phyloP scores from a whole-genome alignment of 2,113 vertebrate species.

The Nannobrachium achirus region DNA sequence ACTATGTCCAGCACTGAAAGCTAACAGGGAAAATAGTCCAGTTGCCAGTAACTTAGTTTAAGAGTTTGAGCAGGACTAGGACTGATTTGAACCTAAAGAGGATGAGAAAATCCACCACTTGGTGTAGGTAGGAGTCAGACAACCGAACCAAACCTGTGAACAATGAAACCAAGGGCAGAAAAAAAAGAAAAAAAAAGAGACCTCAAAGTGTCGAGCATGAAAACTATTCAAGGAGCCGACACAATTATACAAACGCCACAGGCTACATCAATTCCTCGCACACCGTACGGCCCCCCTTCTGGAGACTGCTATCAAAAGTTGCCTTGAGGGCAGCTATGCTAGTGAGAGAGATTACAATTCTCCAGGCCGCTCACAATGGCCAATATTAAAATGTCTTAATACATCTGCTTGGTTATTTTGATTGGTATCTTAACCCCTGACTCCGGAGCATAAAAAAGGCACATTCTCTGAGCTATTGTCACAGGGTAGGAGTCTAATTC shows the following conservation, averaged over 20 bases:
- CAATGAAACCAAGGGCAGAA: constrained; percentile 31
- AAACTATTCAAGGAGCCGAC: constrained; percentile 66
- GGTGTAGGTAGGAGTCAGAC: not conserved
- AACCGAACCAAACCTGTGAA: not conserved
- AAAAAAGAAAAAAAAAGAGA: constrained; percentile 52
- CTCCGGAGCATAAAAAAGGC: constrained; percentile 90
- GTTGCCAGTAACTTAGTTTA: too few species aligned
- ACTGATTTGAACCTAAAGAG: not conserved
- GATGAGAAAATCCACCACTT: constrained; percentile 15
- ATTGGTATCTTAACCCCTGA: constrained; percentile 99
- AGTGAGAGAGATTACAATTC: constrained; percentile 92
- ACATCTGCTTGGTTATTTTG: constrained; percentile 96
- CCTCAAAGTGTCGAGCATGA: constrained; percentile 12
- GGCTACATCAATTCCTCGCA: constrained; percentile 72
- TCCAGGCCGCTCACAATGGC: constrained; percentile 94
- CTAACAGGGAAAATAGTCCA: not conserved
- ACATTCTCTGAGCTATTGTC: constrained; percentile 91
- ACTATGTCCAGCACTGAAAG: constrained; percentile 18
- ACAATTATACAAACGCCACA: constrained; percentile 74
- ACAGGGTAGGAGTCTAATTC: constrained; percentile 94
- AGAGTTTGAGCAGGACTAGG: constrained; percentile 2
- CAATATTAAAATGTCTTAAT: constrained; percentile 99
- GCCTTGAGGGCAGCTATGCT: constrained; percentile 94
- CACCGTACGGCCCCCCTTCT: constrained; percentile 82
- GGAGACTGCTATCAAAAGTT: constrained; percentile 89